A percentile compares a stretch with the other conserved stretches of the same genome.
Evolutionary conservation across 2,113 vertebrate genomes (phyloP).

Genomic region (Rhabdornis inornatus): DNA sequence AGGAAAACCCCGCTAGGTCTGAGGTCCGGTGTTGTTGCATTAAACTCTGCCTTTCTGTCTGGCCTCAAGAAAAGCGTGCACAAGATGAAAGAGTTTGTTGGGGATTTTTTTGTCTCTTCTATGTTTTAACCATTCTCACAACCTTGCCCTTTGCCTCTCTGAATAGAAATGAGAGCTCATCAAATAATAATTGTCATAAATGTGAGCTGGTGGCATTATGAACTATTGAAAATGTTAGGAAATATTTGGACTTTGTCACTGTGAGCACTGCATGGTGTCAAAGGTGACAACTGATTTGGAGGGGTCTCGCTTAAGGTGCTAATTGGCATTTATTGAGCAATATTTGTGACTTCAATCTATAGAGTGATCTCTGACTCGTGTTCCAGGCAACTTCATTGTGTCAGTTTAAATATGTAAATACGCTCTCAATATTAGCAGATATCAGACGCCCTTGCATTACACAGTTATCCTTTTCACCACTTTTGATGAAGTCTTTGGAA

Average conservation of each 20-base stretch:
- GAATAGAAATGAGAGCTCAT: constrained; percentile 39
- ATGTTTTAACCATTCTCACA: constrained; percentile 27
- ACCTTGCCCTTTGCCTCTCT: constrained; percentile 49
- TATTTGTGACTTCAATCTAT: constrained; percentile 33
- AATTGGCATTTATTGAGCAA: constrained; percentile 48
- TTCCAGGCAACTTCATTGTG: not conserved
- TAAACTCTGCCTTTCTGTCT: not conserved
- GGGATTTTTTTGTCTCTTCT: not conserved
- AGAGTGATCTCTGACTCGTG: not conserved
- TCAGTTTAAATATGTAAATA: constrained; percentile 51
- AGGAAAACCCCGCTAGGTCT: not conserved
- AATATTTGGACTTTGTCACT: constrained; percentile 22
- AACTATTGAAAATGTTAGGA: constrained; percentile 23
- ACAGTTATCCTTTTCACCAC: not conserved
- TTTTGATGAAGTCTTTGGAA: constrained; percentile 17
- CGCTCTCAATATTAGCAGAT: not conserved
- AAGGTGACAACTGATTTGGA: constrained; percentile 17
- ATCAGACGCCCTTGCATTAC: not conserved
- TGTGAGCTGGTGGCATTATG: constrained; percentile 15
- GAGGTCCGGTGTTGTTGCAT: not conserved
- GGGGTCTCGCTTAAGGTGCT: not conserved
- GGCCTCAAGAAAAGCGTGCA: not conserved
- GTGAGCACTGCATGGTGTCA: not conserved
- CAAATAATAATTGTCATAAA: constrained; percentile 38
- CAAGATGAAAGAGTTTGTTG: not conserved